Conservation (phyloP, 2,797 vertebrate species). For the Rhodeus uyekii region DNA sequence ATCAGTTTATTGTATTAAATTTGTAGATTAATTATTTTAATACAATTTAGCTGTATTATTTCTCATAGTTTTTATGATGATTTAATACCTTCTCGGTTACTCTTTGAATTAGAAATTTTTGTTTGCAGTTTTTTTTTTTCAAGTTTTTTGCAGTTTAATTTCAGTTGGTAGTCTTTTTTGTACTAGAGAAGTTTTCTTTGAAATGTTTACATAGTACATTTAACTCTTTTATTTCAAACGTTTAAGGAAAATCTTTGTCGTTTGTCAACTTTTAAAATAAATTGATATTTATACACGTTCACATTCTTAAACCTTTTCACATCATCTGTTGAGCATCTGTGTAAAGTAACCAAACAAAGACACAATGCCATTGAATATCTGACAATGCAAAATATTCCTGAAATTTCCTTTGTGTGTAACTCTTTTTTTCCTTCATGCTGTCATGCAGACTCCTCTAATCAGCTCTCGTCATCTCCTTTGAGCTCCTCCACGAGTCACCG, state of each 20-base stretch:
- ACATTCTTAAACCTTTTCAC: neutral
- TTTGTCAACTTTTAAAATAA: neutral
- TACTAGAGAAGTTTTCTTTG: neutral
- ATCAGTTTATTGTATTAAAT: neutral
- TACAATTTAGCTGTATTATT: neutral
- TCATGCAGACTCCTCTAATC: conserved; percentile 79
- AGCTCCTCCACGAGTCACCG: conserved; percentile 74
- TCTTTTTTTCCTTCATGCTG: conserved; percentile 28
- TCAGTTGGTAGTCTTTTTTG: neutral
- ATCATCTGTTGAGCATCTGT: neutral
- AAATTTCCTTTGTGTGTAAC: conserved; percentile 29
- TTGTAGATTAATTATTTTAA: neutral
- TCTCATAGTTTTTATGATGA: neutral
- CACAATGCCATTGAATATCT: conserved; percentile 1
- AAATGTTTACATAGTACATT: neutral
- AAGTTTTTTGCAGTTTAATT: neutral
- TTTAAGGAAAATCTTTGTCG: neutral
- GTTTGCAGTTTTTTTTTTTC: neutral
- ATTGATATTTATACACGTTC: neutral
- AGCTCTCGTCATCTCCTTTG: conserved; percentile 77
- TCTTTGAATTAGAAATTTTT: conserved; percentile 31
- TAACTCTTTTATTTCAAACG: neutral
- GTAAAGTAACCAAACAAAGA: neutral
- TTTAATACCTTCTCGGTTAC: neutral
- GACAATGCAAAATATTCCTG: conserved; percentile 15